Conservation (phyloP, 2,888 invertebrate genomes). For the Drosophila gaucha region DNA sequence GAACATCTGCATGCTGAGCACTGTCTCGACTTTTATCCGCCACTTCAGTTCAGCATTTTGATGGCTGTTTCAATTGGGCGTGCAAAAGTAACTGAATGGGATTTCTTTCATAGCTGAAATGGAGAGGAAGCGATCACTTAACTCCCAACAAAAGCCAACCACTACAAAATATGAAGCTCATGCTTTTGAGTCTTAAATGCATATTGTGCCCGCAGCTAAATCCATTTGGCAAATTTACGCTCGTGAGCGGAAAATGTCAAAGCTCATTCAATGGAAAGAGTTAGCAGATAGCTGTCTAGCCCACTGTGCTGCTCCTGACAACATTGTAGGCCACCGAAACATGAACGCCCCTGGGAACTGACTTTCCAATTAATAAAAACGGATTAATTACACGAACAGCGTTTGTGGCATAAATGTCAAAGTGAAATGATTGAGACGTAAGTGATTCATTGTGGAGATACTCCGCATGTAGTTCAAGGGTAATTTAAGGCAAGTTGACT, state of each 20-base stretch:
- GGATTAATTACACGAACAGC: slow-evolving; percentile 17
- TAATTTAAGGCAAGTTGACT: not conserved
- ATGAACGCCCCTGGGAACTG: not conserved
- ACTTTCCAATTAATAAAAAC: slow-evolving; percentile 18
- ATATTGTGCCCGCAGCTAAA: slow-evolving; percentile 28
- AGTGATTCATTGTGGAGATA: not conserved
- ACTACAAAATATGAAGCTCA: not conserved
- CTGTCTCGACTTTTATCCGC: slow-evolving; percentile 7
- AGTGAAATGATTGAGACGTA: not conserved
- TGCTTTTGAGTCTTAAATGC: slow-evolving; percentile 27
- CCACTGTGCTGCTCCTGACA: not conserved
- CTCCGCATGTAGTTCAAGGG: not conserved
- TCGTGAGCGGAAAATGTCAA: slow-evolving; percentile 7
- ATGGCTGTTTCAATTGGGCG: slow-evolving; percentile 48
- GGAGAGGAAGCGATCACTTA: slow-evolving; percentile 8
- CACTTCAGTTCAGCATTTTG: slow-evolving; percentile 18
- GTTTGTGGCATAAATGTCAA: not conserved
- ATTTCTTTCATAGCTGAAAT: slow-evolving; percentile 25
- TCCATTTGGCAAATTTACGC: slow-evolving; percentile 27
- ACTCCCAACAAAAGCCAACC: not conserved
- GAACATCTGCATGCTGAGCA: slow-evolving; percentile 42
- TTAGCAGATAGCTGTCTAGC: not conserved
- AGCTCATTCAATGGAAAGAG: not conserved
- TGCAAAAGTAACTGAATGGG: slow-evolving; percentile 39
- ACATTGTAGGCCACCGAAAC: not conserved